Conservation (phyloP, 1,140 invertebrate genomes). For the Drusus annulatus region DNA sequence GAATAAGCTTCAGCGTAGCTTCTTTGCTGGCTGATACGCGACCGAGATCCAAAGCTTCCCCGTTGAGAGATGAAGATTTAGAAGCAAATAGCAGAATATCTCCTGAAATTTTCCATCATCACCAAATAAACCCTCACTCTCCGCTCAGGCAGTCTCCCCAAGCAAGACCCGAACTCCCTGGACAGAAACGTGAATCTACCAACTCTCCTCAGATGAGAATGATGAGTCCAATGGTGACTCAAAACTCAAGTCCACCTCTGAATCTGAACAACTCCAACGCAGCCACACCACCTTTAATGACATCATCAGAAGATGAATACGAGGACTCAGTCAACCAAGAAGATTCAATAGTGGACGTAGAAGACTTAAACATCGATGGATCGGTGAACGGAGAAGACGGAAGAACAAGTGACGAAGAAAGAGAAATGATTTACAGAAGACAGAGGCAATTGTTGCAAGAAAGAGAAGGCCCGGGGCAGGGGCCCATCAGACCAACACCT, state of each 20-base stretch:
- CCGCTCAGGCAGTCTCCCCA: conserved; percentile 67
- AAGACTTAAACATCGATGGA: conserved; percentile 75
- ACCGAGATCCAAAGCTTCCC: conserved; percentile 62
- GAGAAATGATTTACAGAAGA: conserved; percentile 62
- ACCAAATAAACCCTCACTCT: conserved; percentile 67
- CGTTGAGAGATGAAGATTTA: conserved; percentile 63
- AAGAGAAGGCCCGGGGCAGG: conserved; percentile 65
- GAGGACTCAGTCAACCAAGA: conserved; percentile 76
- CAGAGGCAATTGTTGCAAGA: conserved; percentile 63
- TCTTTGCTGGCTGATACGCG: conserved; percentile 78
- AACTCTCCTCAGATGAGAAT: conserved; percentile 59
- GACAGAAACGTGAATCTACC: conserved; percentile 63
- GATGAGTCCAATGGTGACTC: conserved; percentile 63
- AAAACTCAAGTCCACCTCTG: conserved; percentile 63
- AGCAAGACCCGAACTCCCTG: conserved; percentile 67
- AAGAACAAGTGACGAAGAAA: conserved; percentile 62
- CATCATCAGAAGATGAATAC: conserved; percentile 76
- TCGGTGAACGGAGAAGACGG: conserved; percentile 63
- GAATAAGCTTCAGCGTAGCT: conserved; percentile 80
- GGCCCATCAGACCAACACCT: conserved; percentile 77
- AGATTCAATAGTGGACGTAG: conserved; percentile 79
- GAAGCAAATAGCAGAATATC: conserved; percentile 62
- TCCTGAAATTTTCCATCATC: conserved; percentile 67
- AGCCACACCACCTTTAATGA: conserved; percentile 61
- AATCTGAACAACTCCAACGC: conserved; percentile 61